Conservation (phyloP, 2,888 invertebrate species). For the Prosapia bicincta region DNA sequence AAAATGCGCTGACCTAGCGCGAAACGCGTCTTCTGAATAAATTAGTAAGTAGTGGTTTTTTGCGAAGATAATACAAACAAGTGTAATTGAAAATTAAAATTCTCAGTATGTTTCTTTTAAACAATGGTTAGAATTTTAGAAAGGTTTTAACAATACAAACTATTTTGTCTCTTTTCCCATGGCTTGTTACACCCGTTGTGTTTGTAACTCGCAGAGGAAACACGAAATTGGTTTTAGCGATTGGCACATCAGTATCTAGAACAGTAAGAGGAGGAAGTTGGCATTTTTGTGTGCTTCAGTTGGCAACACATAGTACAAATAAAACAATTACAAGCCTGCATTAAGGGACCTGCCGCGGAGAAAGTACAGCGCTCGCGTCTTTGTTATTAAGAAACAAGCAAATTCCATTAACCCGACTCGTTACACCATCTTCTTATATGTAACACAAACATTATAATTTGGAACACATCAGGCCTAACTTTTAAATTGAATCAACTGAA, state of each 20-base stretch:
- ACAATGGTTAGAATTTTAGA: too few relatives aligned
- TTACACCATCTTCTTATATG: background rate
- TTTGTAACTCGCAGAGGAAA: background rate
- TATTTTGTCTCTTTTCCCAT: too few relatives aligned
- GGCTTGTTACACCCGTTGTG: too few relatives aligned
- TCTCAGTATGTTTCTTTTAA: too few relatives aligned
- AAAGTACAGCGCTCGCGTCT: background rate
- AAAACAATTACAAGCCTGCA: background rate
- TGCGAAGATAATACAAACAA: too few relatives aligned
- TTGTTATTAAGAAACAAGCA: background rate
- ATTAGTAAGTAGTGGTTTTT: too few relatives aligned
- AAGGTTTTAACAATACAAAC: too few relatives aligned
- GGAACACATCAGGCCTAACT: background rate
- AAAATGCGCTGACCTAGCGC: too few relatives aligned
- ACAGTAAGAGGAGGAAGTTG: background rate
- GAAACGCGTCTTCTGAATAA: too few relatives aligned
- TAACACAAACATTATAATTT: background rate
- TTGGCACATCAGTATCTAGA: background rate
- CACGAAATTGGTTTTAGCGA: background rate
- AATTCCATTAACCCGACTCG: background rate
- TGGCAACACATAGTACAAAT: background rate
- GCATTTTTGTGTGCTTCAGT: background rate
- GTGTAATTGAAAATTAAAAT: too few relatives aligned
- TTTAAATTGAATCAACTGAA: too few relatives aligned
- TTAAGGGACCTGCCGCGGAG: background rate